These are phyloP conservation scores for Babylonia areolata DNA, from an alignment of 1,140 invertebrate species.

Conservation along the genomic window DNA sequence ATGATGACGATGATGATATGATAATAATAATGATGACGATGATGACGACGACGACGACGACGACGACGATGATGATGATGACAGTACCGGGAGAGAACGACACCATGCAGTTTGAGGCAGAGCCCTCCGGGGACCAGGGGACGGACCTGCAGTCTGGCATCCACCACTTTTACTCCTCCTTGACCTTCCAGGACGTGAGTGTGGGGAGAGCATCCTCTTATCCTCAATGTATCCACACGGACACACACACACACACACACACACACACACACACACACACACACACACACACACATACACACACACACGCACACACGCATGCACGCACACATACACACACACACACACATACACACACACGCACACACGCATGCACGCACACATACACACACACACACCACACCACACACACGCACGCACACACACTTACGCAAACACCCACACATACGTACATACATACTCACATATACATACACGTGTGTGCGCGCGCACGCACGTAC, in stretches of 20 bases:
- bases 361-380: neutral
- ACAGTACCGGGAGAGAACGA: neutral
- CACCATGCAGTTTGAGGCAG: constrained; percentile 14
- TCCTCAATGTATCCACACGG: too few species aligned
- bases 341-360: neutral
- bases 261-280: neutral
- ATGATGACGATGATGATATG: too few species aligned
- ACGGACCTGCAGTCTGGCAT: neutral
- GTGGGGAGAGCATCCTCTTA: neutral
- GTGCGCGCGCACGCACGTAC: too few species aligned
- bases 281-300: neutral
- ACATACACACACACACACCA: neutral
- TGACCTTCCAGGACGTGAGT: neutral
- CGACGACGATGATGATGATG: too few species aligned
- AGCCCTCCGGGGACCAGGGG: constrained; percentile 18
- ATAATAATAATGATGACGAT: too few species aligned
- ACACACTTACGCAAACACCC: too few species aligned
- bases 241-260: neutral
- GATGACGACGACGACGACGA: too few species aligned
- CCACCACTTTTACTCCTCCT: neutral
- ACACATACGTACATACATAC: too few species aligned
- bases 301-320: too few species aligned
- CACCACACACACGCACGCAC: too few species aligned
- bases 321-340: neutral
- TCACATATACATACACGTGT: too few species aligned